Evolutionary conservation across 2,888 invertebrate species (phyloP).

Genomic region (Lepidocyrtinus sp.): DNA sequence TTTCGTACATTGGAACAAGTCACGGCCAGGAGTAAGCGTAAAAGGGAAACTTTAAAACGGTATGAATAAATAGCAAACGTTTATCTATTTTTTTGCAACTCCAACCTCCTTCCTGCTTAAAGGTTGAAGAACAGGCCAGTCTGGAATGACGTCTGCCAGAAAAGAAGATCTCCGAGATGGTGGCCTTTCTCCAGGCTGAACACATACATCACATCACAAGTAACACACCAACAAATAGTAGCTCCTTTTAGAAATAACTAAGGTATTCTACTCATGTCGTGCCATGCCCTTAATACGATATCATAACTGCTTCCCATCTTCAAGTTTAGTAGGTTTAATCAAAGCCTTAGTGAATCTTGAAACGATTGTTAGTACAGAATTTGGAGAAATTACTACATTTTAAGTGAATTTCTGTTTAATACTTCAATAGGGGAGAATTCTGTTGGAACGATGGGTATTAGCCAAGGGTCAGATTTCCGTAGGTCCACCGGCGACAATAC

Average conservation of each 20-base stretch:
- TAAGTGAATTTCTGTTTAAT: slow-evolving; percentile 10
- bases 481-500: slow-evolving; percentile 70
- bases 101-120: slow-evolving; percentile 90
- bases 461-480: slow-evolving; percentile 41
- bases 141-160: slow-evolving; percentile 92
- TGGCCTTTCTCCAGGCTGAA: slow-evolving; percentile 73
- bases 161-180: slow-evolving; percentile 85
- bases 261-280: too few relatives aligned
- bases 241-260: neutral
- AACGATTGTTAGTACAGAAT: too few relatives aligned
- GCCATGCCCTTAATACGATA: too few relatives aligned
- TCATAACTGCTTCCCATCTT: too few relatives aligned
- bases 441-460: slow-evolving; percentile 21
- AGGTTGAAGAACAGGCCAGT: slow-evolving; percentile 93
- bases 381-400: slow-evolving; percentile 1
- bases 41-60: slow-evolving; percentile 3
- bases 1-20: slow-evolving; percentile 12
- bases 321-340: too few relatives aligned
- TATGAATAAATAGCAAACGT: neutral
- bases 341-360: too few relatives aligned
- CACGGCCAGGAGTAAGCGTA: neutral
- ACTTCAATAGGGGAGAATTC: slow-evolving; percentile 31
- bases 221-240: slow-evolving; percentile 4
- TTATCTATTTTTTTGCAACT: slow-evolving; percentile 71
- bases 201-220: slow-evolving; percentile 59